Evolutionary conservation across 2,797 vertebrate genomes (phyloP).

Genomic region (Poeciliopsis paucimaculata): DNA sequence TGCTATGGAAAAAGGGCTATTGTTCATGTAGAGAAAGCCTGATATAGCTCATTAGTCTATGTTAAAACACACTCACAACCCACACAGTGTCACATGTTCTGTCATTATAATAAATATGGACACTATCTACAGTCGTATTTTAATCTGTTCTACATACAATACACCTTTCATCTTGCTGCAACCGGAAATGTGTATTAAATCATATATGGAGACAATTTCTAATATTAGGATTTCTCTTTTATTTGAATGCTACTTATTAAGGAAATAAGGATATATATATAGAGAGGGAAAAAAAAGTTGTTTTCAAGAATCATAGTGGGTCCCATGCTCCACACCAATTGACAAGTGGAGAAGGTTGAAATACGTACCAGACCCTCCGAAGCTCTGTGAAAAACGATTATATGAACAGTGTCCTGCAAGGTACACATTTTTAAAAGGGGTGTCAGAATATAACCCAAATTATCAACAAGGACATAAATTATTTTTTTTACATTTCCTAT

Average conservation of each 20-base stretch:
- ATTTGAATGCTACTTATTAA: neutral
- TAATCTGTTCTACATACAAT: neutral
- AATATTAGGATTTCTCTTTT: neutral
- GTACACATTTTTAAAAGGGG: neutral
- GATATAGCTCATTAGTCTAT: slow-evolving; percentile 2
- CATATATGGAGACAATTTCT: neutral
- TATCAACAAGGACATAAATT: neutral
- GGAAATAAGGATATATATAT: neutral
- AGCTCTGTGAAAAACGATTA: neutral
- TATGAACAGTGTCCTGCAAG: neutral
- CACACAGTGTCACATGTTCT: neutral
- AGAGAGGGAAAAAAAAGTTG: neutral
- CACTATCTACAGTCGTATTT: neutral
- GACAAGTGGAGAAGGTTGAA: neutral
- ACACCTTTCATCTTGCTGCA: neutral
- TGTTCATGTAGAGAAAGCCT: neutral
- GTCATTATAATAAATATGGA: slow-evolving; percentile 2
- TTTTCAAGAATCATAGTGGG: neutral
- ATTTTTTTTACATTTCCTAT: neutral
- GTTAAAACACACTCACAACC: slow-evolving; percentile 13
- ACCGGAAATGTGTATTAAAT: neutral
- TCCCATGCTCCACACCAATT: neutral
- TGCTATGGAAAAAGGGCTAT: neutral
- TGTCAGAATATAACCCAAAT: neutral
- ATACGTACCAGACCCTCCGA: neutral